These are phyloP conservation scores for Temnothorax nylanderi DNA, from an alignment of 1,140 invertebrate species.

Conservation along the genomic window DNA sequence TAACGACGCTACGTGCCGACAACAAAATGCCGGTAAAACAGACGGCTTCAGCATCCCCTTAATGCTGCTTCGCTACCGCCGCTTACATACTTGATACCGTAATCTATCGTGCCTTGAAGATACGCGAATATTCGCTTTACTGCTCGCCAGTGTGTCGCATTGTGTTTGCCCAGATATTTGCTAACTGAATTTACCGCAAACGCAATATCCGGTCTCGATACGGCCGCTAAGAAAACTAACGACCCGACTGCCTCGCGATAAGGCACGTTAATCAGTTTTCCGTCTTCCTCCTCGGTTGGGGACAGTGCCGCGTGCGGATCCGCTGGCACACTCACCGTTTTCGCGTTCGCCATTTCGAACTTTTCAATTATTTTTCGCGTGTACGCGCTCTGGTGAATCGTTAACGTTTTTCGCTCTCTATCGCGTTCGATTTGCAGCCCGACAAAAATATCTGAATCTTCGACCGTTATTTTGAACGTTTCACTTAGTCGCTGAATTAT, in stretches of 20 bases:
- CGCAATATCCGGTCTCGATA: conserved; percentile 63
- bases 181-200: conserved; percentile 56
- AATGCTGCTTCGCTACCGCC: background rate
- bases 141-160: conserved; percentile 50
- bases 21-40: too few species aligned
- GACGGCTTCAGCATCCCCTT: too few species aligned
- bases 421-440: conserved; percentile 52
- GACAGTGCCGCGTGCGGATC: conserved; percentile 65
- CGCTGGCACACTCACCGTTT: conserved; percentile 27
- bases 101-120: background rate
- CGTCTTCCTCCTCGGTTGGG: conserved; percentile 1
- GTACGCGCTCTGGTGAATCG: conserved; percentile 43
- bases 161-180: conserved; percentile 27
- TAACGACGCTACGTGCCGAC: too few species aligned
- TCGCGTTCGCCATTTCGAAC: conserved; percentile 41
- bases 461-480: conserved; percentile 55
- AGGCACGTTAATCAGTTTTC: background rate
- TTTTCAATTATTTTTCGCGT: conserved; percentile 37
- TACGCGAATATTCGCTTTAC: conserved; percentile 66
- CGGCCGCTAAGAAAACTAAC: conserved; percentile 42
- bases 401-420: background rate
- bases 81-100: conserved; percentile 20
- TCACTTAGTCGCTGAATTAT: conserved; percentile 25
- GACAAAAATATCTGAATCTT: conserved; percentile 26
- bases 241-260: conserved; percentile 64